Evolutionary conservation across 2,113 vertebrate species (phyloP).

Genomic region (Plestiodon gilberti): DNA sequence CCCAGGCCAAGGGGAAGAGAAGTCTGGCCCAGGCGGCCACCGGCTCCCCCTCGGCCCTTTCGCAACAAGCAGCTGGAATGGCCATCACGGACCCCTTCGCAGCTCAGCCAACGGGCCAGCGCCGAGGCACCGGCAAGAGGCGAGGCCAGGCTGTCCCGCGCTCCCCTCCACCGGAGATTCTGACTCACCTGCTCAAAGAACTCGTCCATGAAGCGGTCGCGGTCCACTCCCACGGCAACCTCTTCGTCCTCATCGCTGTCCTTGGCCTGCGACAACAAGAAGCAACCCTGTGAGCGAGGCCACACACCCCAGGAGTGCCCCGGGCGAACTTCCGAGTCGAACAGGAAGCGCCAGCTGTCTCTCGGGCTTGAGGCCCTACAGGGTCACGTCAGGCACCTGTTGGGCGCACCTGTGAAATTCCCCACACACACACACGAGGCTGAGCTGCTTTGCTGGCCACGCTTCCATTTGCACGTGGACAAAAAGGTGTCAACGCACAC

Average conservation of each 20-base stretch:
- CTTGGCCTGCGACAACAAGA: conserved; percentile 69
- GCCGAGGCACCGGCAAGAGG: background rate
- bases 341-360: background rate
- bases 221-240: conserved; percentile 76
- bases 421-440: background rate
- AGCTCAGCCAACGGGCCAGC: background rate
- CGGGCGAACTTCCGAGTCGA: too few species aligned
- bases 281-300: background rate
- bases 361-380: background rate
- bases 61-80: too few species aligned
- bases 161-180: background rate
- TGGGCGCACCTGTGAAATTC: background rate
- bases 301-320: background rate
- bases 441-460: too few species aligned
- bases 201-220: conserved; percentile 80
- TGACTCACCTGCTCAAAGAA: conserved; percentile 79
- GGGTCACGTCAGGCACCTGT: background rate
- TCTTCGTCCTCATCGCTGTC: conserved; percentile 80
- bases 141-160: background rate
- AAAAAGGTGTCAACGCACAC: too few species aligned
- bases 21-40: background rate
- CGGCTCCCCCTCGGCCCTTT: background rate
- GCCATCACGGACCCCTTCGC: too few species aligned
- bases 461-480: too few species aligned
- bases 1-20: too few species aligned